A percentile compares a stretch with the other conserved stretches of the same genome.
phyloP scores from a whole-genome alignment of 2,113 vertebrate genomes.

The Oxyura jamaicensis region DNA sequence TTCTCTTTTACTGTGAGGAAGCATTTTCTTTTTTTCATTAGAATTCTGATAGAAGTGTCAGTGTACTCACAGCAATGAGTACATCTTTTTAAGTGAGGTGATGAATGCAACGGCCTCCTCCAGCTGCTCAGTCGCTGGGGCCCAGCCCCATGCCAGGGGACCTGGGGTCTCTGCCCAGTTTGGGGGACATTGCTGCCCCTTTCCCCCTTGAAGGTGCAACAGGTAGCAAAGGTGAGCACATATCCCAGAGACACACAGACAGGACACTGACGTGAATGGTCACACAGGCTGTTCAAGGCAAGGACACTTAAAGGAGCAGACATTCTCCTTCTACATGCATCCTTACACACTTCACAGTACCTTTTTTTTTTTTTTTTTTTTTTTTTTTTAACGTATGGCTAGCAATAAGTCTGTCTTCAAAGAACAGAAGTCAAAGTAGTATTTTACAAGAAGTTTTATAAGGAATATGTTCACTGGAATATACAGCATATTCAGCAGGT shows the following conservation, averaged over 20 bases:
- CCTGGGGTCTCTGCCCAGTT: too few species aligned
- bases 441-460: background rate
- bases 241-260: background rate
- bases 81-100: background rate
- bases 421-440: background rate
- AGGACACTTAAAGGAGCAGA: background rate
- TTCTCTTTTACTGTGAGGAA: background rate
- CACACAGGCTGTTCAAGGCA: background rate
- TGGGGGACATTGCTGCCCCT: background rate
- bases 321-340: background rate
- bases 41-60: background rate
- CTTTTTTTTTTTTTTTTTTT: too few species aligned
- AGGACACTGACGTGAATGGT: background rate
- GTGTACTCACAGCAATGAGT: background rate
- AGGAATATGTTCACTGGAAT: background rate
- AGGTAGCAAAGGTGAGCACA: background rate
- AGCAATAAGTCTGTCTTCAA: background rate
- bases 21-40: background rate
- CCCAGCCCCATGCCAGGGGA: too few species aligned
- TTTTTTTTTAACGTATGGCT: background rate
- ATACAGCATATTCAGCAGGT: too few species aligned
- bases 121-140: too few species aligned
- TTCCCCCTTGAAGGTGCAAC: background rate
- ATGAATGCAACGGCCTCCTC: too few species aligned
- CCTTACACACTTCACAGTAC: background rate